Evolutionary conservation across 2,888 invertebrate species (phyloP).

Genomic region (Cataglyphis rosenhaueri): DNA sequence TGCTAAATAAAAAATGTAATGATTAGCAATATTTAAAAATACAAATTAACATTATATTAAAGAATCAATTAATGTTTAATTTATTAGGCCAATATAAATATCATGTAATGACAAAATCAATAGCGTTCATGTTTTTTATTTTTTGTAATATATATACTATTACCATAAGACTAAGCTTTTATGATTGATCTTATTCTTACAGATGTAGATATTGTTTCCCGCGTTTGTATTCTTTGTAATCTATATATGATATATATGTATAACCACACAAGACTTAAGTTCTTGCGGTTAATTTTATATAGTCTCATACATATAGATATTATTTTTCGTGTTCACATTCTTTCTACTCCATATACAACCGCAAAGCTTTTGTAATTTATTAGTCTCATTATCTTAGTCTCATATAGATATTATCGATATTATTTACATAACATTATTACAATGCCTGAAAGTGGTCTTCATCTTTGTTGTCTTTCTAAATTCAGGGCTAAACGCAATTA

Average conservation of each 20-base stretch:
- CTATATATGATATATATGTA: not conserved
- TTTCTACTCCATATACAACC: not conserved
- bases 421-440: not conserved
- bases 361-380: not conserved
- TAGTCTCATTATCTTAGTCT: not conserved
- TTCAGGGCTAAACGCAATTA: not conserved
- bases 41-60: not conserved
- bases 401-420: not conserved
- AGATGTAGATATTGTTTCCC: not conserved
- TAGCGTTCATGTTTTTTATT: not conserved
- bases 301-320: not conserved
- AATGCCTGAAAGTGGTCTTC: not conserved
- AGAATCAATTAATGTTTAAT: not conserved
- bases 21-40: not conserved
- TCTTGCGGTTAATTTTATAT: not conserved
- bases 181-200: not conserved
- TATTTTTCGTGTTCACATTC: not conserved
- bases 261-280: not conserved
- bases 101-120: not conserved
- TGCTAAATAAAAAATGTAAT: not conserved
- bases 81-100: not conserved
- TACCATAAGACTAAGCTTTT: not conserved
- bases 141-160: not conserved
- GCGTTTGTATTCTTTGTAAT: not conserved
- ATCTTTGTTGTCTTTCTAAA: constrained; percentile 31